Conservation (phyloP, 2,113 vertebrate species). For the Choloepus hoffmanni region DNA sequence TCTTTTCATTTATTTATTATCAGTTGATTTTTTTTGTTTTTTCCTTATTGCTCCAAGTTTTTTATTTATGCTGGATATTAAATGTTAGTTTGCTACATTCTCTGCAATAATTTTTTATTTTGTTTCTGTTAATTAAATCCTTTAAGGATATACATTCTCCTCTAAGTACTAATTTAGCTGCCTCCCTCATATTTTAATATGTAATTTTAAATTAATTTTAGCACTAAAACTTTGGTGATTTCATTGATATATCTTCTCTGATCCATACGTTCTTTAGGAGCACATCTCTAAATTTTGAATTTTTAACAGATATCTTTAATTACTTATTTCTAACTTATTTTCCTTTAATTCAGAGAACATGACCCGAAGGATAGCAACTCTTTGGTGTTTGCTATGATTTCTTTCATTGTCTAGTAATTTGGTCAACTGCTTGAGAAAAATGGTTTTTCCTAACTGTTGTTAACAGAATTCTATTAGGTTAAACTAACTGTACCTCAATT, state of each 20-base stretch:
- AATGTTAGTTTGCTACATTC: neutral
- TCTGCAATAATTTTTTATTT: neutral
- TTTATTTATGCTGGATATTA: neutral
- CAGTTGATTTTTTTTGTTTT: neutral
- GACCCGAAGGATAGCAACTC: neutral
- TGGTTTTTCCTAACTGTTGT: neutral
- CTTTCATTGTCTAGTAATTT: neutral
- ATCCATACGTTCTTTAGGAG: neutral
- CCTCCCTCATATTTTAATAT: neutral
- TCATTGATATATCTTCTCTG: neutral
- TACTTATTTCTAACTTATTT: slow-evolving; percentile 22
- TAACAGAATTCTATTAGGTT: neutral
- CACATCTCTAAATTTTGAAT: neutral
- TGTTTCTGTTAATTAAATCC: neutral
- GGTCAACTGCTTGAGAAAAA: neutral
- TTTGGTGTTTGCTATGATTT: neutral
- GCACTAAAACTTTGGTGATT: neutral
- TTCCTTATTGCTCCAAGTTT: neutral
- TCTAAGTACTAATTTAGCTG: neutral
- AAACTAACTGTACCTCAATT: neutral
- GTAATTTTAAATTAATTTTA: neutral
- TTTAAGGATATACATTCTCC: neutral
- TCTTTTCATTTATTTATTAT: slow-evolving; percentile 4
- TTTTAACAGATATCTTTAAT: neutral
- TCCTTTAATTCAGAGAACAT: neutral